Base-by-base conservation (phyloP, 2,797 vertebrate species). In the Sternarchorhynchus goeldii region DNA sequence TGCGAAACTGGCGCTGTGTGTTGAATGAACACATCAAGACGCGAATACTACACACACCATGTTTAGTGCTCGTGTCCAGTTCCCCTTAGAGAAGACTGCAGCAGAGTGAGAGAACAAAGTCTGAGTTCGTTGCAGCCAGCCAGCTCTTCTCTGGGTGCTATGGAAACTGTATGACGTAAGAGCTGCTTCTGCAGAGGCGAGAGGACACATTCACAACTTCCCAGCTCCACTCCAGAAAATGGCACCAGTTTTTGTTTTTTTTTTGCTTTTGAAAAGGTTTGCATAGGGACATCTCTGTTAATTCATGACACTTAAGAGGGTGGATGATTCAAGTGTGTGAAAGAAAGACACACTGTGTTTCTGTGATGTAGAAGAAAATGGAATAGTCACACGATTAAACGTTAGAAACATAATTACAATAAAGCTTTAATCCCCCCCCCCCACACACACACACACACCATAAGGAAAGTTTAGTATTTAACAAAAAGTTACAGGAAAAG, bases 91-190 rank as follows among this genome's bases (percentile, higher is more conserved):
- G 80, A 77, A 58, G 34, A 73, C 45, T 75, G 67, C 70, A 80
- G 71, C 31, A 56, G 56, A 74, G 53, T 69, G 59, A 75, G 70
- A 17, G 59, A 78, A 63, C 34, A 39, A 64, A 58, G 62, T 62
- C 50, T 56, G 73, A 18, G 59, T 36, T 64, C 57, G 64, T 76
- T 45, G 59, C 70, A 77, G 55, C 57, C 45, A 64, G 67, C 73
- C 59, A 87, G 84, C 58, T 79, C 82, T 76, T 78, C 79, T 71
- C 62, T 78, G 82, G 87, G 81, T 88, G 82, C 88, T 85, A 88
- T 88, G 86, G 86, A 86, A 88, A 89, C 87, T 59, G 78, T 56
- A 74, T 87, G 85, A 86, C 78, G 84, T 78, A 86, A 82, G 85
- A 78, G 77, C 81, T 73, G 80, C 79, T 81, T 83, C 86, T 83